These are phyloP conservation scores for Trichosurus vulpecula DNA, from an alignment of 2,797 vertebrate genomes.

Conservation along the genomic window DNA sequence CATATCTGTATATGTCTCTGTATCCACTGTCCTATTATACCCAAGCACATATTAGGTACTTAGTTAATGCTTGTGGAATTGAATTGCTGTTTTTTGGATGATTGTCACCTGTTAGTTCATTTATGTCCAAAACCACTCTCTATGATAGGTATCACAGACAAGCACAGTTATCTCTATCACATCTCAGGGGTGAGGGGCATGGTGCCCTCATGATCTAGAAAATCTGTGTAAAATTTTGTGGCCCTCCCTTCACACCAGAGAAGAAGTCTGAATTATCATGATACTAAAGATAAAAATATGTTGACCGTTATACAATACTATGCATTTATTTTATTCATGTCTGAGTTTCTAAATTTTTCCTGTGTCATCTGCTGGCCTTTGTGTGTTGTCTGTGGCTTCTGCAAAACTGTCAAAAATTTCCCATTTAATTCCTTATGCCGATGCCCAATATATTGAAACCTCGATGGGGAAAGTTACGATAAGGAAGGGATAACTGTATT, in stretches of 20 bases:
- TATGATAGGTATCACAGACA: neutral
- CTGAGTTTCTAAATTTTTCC: neutral
- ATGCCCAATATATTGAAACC: neutral
- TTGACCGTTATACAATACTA: neutral
- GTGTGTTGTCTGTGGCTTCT: neutral
- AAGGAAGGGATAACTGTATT: neutral
- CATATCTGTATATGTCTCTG: neutral
- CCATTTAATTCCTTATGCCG: neutral
- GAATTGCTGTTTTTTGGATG: neutral
- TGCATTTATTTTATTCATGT: neutral
- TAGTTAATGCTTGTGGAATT: neutral
- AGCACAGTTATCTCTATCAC: neutral
- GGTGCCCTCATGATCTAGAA: neutral
- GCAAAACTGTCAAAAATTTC: neutral
- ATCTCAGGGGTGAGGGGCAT: neutral
- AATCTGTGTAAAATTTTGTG: neutral
- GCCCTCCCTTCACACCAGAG: neutral
- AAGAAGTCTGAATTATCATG: neutral
- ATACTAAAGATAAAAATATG: neutral
- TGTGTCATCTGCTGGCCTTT: neutral
- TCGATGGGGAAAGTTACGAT: neutral
- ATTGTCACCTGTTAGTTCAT: neutral
- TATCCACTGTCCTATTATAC: neutral
- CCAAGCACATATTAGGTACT: neutral
- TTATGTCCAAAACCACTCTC: neutral